Base-by-base conservation (phyloP, 1,140 invertebrate genomes). In the Trachelipus rathkii region DNA sequence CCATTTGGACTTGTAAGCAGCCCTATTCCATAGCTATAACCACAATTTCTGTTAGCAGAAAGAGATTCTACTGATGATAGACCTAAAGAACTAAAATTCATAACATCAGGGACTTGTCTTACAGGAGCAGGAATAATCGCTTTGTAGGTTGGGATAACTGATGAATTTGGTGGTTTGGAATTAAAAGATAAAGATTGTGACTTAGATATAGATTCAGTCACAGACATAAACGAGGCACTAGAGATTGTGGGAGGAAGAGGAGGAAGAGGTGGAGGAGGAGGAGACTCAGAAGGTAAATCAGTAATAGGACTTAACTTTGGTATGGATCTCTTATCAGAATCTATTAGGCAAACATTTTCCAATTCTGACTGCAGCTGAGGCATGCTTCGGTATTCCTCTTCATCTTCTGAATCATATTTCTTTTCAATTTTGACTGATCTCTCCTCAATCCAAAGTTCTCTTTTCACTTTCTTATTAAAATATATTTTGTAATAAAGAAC, bases 51-150 rank as follows among this genome's bases (percentile, higher is more conserved):
- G 33, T 33, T 33, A 13, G 11, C 50, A 1, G 11, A 13, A 19
- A 60, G 50, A 60, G 50, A 60, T 15, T 60, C 50, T 19, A 60
- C 50, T 13, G 50, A 60, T 15, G 50, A 19, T 4, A 60, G 11
- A 60, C 50, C 50, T 60, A 60, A 60, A 60, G 50, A 60, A 60
- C 50, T 60, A 13, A 60, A 60, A 60, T 60, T 60, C 19, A 60
- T 19, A 3, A 60, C 50, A 15, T 60, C 50, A 60, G 50, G 50
- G 19, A 60, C 50, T 60, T 2, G 50, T 19, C 50, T 60, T 19
- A 60, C 50, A 13, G 50, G 50, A 60, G 50, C 50, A 19, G 50
- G 50, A 8, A 60, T 60, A 15, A 60, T 60, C 2, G 50, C 19
- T 60, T 60, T 60, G 50, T 15, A 60, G 1, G 50, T 60, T 60